Evolutionary conservation across 2,888 invertebrate species (phyloP).

Genomic region (Mimumesa dahlbomi): DNA sequence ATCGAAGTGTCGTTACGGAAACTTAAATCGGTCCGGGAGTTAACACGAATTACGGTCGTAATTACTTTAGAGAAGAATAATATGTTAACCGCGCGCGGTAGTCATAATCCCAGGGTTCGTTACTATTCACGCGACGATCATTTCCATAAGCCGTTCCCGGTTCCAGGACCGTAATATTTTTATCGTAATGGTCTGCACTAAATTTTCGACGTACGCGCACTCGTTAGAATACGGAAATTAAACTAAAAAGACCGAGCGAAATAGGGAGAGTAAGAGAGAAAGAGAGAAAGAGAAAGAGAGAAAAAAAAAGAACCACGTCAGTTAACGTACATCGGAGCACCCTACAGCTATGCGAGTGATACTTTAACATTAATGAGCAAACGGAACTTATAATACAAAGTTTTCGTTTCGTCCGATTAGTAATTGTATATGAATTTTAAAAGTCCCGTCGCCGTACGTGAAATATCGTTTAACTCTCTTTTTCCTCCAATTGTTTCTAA

Average conservation of each 20-base stretch:
- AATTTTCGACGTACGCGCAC: conserved; percentile 4
- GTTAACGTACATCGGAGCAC: background rate
- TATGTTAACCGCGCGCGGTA: too few relatives aligned
- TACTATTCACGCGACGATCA: background rate
- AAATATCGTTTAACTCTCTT: too few relatives aligned
- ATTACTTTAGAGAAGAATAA: background rate
- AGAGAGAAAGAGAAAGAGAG: background rate
- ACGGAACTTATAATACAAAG: too few relatives aligned
- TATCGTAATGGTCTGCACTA: conserved; percentile 7
- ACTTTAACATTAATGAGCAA: background rate
- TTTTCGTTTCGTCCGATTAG: too few relatives aligned
- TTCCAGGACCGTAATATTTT: background rate
- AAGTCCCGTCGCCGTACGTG: too few relatives aligned
- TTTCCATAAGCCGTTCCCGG: conserved; percentile 2
- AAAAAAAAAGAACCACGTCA: background rate
- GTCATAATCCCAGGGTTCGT: conserved; percentile 1
- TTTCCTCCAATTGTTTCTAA: too few relatives aligned
- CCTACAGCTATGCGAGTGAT: background rate
- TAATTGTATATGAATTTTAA: too few relatives aligned
- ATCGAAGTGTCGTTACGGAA: background rate
- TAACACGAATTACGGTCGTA: background rate
- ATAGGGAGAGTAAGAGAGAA: conserved; percentile 1
- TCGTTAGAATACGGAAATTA: conserved; percentile 5
- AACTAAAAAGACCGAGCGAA: too few relatives aligned
- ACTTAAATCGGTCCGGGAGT: background rate